phyloP scores from a whole-genome alignment of 2,113 vertebrate species.

The Spilogale gracilis region DNA sequence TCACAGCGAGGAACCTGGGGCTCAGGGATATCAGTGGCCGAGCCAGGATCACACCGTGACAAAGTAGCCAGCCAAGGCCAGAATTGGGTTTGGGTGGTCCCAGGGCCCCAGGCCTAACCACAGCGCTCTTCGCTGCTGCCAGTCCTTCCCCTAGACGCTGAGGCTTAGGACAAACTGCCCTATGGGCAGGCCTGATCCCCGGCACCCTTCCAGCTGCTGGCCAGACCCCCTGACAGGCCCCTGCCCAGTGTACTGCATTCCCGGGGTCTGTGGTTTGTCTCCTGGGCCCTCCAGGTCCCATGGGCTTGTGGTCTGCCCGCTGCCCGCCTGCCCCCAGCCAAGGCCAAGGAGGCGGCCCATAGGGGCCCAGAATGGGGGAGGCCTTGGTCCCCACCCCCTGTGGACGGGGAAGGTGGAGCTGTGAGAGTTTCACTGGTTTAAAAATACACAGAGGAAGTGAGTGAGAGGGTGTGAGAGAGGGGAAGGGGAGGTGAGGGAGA shows the following conservation, averaged over 20 bases:
- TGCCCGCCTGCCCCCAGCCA: not conserved
- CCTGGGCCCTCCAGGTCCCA: conserved; percentile 51
- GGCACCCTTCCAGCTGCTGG: not conserved
- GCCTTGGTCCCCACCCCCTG: conserved; percentile 8
- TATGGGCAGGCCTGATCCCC: not conserved
- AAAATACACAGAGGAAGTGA: conserved; percentile 86
- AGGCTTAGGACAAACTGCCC: not conserved
- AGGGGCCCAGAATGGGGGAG: conserved; percentile 33
- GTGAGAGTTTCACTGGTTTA: conserved; percentile 77
- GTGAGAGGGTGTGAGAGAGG: conserved; percentile 73
- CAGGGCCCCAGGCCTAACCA: not conserved
- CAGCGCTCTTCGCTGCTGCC: not conserved
- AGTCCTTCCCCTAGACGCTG: not conserved
- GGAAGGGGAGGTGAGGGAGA: conserved; percentile 80
- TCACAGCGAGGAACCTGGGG: not conserved
- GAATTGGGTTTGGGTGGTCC: not conserved
- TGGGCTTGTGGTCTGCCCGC: conserved; percentile 23
- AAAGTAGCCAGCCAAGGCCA: not conserved
- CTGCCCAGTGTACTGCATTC: conserved; percentile 60
- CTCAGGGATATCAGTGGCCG: not conserved
- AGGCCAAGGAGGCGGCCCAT: conserved; percentile 52
- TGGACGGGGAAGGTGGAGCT: conserved; percentile 18
- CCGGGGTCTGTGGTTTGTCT: conserved; percentile 66
- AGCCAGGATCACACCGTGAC: not conserved
- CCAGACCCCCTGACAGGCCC: conserved; percentile 53